Evolutionary conservation across 2,888 invertebrate genomes (phyloP), one percentile per base, ranked within the genome.

Genomic region (Cremastinae sp.): DNA sequence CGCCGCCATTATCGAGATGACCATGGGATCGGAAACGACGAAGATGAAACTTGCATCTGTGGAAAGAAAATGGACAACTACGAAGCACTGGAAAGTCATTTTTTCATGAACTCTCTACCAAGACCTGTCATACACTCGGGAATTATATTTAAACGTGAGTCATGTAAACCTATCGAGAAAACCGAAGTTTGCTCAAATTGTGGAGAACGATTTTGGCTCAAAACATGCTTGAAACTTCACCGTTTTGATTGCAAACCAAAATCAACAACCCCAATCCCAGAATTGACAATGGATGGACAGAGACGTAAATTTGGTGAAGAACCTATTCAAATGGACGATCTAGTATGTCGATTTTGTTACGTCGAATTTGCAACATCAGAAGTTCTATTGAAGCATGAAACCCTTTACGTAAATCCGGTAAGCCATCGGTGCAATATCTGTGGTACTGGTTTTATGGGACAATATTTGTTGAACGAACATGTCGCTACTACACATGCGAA

Each of bases 361-460:
- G 64, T 49, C 14, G 59, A 68, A 9, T 84, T 82, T 28, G 51
- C 47, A 0, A 71, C 43, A 0, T n/a, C 36, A 0, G 28, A 58
- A 1, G 74, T 41, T 18, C 61, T 83, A 7, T 41, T 28, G 2
- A 14, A 61, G 10, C 85, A 85, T 43, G 43, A 66, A 5, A 54
- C 66, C 0, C 51, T 20, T 7, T 85, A 73, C 3, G 16, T 18
- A 0, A n/a, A 28, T 14, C n/a, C 38, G 0, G 14, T 18, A 0
- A 54, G 2, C 0, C 54, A 72, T 8, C 8, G 7, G 0, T 86
- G 85, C 51, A 3, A 7, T 0, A 16, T 72, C 10, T 86, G 86
- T 12, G 77, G 76, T 0, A 81, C 81, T 0, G 54, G 10, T 1
- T 85, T 85, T 22, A 61, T 78, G 1, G 78, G 71, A 0, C 75